Base-by-base conservation (phyloP, 1,140 invertebrate genomes). In the Delia radicum region DNA sequence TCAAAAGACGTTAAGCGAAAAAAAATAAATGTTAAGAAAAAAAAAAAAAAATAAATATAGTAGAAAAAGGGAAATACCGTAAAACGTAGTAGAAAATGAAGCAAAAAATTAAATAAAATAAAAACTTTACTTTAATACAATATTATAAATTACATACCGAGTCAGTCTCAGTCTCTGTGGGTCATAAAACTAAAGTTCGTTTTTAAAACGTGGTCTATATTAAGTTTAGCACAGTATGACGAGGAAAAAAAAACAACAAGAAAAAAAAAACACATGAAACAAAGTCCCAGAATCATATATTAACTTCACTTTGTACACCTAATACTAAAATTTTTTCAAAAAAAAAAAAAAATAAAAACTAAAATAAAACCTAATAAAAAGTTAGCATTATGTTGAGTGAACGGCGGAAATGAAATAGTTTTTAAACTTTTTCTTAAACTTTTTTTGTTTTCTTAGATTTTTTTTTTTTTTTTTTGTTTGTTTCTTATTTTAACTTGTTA, bases 191-290 rank as follows among this genome's bases (percentile, higher is more conserved):
- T 28, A 63, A 27, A 63, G 61, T 63, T 63, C 7, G 21, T 27
- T 42, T 63, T 63, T n/a, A n/a, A 28, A 63, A 63, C 61, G 61
- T 63, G 61, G 61, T 63, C 61, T 63, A 63, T 63, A 63, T 63
- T 63, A 63, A 26, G 61, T 63, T 63, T 63, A 63, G 21, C 26
- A 63, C 61, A 21, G 37, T 42, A 42, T 42, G 37, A 42, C 37
- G 10, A 42, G 37, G 0, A 13, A 13, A 42, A 13, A 42, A 42
- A 10, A 0, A 42, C 12, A 13, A 42, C 12, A 15, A n/a, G 12
- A 42, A 42, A 42, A 42, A 15, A 42, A 42, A 33, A 42, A 42
- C n/a, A 42, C 37, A 42, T 42, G 37, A 42, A 42, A 42, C 37
- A 8, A 15, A 42, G 12, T 42, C 37, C 37, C 37, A 42, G 37